These are phyloP conservation scores for Neosilurus mollespiculum DNA, from an alignment of 2,797 vertebrate species.

Conservation along the genomic window DNA sequence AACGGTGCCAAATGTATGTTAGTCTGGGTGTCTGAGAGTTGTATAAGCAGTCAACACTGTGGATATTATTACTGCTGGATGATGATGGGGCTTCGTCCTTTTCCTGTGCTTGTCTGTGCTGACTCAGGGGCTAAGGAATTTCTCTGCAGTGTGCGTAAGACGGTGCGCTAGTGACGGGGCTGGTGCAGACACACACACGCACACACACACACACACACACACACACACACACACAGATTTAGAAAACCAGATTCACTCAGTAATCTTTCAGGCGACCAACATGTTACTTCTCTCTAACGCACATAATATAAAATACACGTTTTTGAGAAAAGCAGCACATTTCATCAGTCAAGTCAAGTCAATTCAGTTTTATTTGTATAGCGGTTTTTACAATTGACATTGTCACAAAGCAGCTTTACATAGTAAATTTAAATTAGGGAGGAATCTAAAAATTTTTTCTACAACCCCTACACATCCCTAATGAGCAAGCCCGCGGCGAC, in stretches of 20 bases:
- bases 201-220: slow-evolving; percentile 44
- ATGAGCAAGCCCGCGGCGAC: too few relatives aligned
- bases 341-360: too few relatives aligned
- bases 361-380: too few relatives aligned
- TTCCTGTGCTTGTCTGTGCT: slow-evolving; percentile 60
- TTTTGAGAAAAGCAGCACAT: too few relatives aligned
- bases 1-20: slow-evolving; percentile 46
- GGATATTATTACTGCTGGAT: slow-evolving; percentile 37
- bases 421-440: too few relatives aligned
- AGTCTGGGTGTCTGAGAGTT: slow-evolving; percentile 47
- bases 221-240: slow-evolving; percentile 54
- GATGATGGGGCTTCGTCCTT: slow-evolving; percentile 44
- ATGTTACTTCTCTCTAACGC: too few relatives aligned
- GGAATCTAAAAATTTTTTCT: too few relatives aligned
- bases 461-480: too few relatives aligned
- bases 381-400: too few relatives aligned
- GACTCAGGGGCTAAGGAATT: slow-evolving; percentile 73
- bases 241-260: not conserved
- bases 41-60: slow-evolving; percentile 48
- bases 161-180: slow-evolving; percentile 52
- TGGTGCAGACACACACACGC: slow-evolving; percentile 38
- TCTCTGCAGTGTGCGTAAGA: slow-evolving; percentile 72
- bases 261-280: not conserved
- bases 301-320: not conserved
- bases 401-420: too few relatives aligned